Evolutionary conservation across 2,797 vertebrate species (phyloP).

Genomic region (Sebastes glaucus): DNA sequence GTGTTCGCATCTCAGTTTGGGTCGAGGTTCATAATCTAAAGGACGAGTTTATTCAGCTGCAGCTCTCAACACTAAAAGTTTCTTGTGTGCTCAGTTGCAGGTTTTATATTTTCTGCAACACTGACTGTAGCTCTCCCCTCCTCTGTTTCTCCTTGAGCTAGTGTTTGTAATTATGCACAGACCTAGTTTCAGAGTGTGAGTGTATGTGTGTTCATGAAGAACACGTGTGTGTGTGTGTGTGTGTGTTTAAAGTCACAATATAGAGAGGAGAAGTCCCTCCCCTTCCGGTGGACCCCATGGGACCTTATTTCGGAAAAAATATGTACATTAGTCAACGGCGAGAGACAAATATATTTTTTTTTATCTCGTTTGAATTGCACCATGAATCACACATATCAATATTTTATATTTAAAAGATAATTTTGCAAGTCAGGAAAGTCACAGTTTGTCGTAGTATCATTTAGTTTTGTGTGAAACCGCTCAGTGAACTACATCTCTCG

Average conservation of each 20-base stretch:
- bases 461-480: no score
- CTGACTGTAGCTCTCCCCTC: slow-evolving; percentile 66
- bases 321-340: no score
- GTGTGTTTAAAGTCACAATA: slow-evolving; percentile 25
- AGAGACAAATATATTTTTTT: no score
- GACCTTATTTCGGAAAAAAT: no score
- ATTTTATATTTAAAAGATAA: no score
- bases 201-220: neutral
- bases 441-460: no score
- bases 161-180: slow-evolving; percentile 79
- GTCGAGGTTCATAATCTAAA: slow-evolving; percentile 32
- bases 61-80: slow-evolving; percentile 52
- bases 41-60: slow-evolving; percentile 57
- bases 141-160: slow-evolving; percentile 54
- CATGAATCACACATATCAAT: no score
- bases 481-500: no score
- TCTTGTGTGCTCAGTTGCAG: slow-evolving; percentile 55
- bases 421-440: no score
- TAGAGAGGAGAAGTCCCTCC: neutral
- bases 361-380: no score
- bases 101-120: slow-evolving; percentile 66
- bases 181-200: slow-evolving; percentile 64
- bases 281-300: no score
- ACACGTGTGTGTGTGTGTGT: neutral
- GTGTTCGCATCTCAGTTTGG: slow-evolving; percentile 8